These are phyloP conservation scores for Netelia inedita DNA, from an alignment of 2,888 invertebrate genomes.

Conservation along the genomic window DNA sequence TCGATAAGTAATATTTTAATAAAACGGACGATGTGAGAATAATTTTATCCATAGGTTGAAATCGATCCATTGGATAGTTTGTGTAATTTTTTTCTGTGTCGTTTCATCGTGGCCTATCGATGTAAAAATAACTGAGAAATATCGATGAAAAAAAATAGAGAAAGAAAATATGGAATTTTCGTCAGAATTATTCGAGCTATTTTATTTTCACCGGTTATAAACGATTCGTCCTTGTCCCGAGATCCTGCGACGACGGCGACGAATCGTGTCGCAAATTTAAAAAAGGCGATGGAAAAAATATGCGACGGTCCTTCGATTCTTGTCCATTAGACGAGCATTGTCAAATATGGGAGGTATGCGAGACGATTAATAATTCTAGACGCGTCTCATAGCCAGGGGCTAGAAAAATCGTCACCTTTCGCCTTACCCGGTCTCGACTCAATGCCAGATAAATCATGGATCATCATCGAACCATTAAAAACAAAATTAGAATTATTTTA, in stretches of 20 bases:
- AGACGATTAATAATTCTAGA: constrained; percentile 54
- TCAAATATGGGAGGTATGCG: constrained; percentile 19
- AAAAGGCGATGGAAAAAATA: constrained; percentile 28
- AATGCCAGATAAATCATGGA: constrained; percentile 28
- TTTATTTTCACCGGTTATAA: neutral
- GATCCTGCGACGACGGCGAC: neutral
- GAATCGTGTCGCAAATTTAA: constrained; percentile 31
- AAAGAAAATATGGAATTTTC: neutral
- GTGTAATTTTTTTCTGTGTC: neutral
- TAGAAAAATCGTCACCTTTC: neutral
- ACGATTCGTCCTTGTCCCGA: constrained; percentile 45
- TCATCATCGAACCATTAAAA: neutral
- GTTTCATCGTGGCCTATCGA: neutral
- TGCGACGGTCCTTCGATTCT: constrained; percentile 23
- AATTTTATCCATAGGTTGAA: neutral
- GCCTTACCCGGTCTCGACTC: neutral
- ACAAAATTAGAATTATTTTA: no score
- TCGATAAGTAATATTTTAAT: neutral
- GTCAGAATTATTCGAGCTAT: neutral
- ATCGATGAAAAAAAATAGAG: neutral
- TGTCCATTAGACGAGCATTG: constrained; percentile 1
- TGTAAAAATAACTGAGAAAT: neutral
- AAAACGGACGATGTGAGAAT: neutral
- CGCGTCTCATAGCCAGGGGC: constrained; percentile 1
- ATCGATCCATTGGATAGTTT: neutral